Conservation (phyloP, 2,797 vertebrate species). For the Mastacembelus armatus region DNA sequence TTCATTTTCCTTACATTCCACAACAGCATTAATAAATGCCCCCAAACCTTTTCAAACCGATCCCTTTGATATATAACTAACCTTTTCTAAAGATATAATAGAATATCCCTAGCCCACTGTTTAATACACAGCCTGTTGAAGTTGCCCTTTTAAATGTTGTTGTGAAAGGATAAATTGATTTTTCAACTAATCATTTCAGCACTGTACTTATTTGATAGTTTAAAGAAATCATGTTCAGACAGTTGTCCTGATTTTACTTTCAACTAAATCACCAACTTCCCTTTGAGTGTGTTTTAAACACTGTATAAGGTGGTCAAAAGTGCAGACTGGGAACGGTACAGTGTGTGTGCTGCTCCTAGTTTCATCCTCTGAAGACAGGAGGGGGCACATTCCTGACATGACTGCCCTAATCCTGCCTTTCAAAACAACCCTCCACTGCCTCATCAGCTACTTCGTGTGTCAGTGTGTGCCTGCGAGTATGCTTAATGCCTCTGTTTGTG, state of each 20-base stretch:
- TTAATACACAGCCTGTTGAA: neutral
- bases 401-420: conserved; percentile 51
- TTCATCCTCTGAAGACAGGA: conserved; percentile 19
- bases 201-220: no score
- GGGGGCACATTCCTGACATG: conserved; percentile 59
- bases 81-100: neutral
- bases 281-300: neutral
- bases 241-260: neutral
- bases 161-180: neutral
- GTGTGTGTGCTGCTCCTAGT: no score
- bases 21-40: neutral
- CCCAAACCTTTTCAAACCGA: neutral
- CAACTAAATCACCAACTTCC: neutral
- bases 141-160: neutral
- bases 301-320: conserved; percentile 35
- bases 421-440: conserved; percentile 18
- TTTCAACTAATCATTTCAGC: neutral
- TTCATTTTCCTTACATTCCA: neutral
- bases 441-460: conserved; percentile 19
- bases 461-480: conserved; percentile 2
- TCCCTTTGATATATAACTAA: neutral
- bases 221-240: neutral
- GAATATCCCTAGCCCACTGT: neutral
- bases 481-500: conserved; percentile 7
- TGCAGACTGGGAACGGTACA: conserved; percentile 8